Base-by-base conservation (phyloP, 2,113 vertebrate species). In the Callionymus lyra region DNA sequence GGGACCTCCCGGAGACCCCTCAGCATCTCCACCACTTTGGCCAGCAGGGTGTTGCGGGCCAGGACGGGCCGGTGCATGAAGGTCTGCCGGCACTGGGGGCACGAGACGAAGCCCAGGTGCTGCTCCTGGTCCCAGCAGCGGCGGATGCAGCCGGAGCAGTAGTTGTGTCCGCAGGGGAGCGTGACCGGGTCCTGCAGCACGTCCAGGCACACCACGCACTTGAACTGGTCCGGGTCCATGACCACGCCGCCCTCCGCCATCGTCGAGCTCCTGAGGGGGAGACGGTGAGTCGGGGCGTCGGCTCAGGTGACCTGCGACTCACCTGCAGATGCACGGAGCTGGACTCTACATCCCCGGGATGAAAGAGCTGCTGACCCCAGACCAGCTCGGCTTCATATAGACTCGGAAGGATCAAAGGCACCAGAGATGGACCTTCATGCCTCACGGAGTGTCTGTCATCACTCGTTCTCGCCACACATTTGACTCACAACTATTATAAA, bases 81-180 rank as follows among this genome's bases (percentile, higher is more conserved):
- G 47, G 36, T 76, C 57, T 85, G 74, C 4, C 84, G 38, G 41
- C 84, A 86, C 44, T 86, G 84, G 1, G 84, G 84, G n/a, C 84
- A 86, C 2, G 54, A 65, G 44, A 77, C 84, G 4, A 82, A 6
- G 6, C 70, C 82, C 31, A 82, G 19, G 18, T 59, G 70, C 21
- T 84, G 79, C 19, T 83, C 82, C 48, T 84, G 82, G 70, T 85
- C 80, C 84, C 84, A 86, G 72, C 84, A 85, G 48, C 76, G 68
- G 44, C 61, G 54, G 34, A 86, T 84, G 6, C 84, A 86, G 11
- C 1, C 48, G 4, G 63, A 81, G 56, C 84, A 86, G 63, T 86
- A 86, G 54, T 79, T 86, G 61, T 86, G 84, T 6, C 84, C 84
- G 35, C 84, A 86, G 2, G 84, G 84, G 21, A 85, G 82, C 15